These are phyloP conservation scores for Chiloscyllium plagiosum DNA, from an alignment of 2,113 vertebrate genomes.

Conservation along the genomic window DNA sequence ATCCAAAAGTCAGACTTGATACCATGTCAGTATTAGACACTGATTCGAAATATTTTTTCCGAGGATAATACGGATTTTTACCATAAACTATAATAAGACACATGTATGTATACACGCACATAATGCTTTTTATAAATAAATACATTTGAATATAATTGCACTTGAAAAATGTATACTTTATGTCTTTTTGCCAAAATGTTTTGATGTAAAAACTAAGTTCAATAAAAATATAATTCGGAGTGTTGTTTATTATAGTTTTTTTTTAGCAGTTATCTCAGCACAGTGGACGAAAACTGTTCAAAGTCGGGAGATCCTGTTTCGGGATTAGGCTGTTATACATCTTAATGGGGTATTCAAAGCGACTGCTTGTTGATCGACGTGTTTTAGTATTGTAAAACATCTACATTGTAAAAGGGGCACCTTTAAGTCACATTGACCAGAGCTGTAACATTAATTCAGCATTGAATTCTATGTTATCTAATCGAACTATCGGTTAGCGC, in stretches of 20 bases:
- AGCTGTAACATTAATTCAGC: not conserved
- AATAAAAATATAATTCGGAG: constrained; percentile 82
- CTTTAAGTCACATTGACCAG: not conserved
- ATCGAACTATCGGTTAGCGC: not conserved
- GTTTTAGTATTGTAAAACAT: not conserved
- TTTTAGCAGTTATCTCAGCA: not conserved
- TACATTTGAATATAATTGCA: constrained; percentile 79
- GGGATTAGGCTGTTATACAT: not conserved
- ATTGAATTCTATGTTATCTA: not conserved
- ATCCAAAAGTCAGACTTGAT: constrained; percentile 18
- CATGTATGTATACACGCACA: constrained; percentile 70
- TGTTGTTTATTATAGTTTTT: not conserved
- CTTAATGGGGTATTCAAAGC: not conserved
- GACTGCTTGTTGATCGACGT: not conserved
- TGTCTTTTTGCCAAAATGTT: constrained; percentile 65
- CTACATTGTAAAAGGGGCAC: not conserved
- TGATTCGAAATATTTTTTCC: not conserved
- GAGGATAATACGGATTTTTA: not conserved
- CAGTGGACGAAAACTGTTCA: not conserved
- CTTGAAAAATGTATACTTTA: constrained; percentile 78
- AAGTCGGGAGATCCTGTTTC: not conserved
- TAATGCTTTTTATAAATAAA: constrained; percentile 65
- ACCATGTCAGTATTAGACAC: constrained; percentile 24
- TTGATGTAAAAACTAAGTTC: constrained; percentile 74
- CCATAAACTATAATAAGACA: constrained; percentile 24